A percentile compares a stretch with the other conserved stretches of the same genome.
Evolutionary conservation across 2,888 invertebrate species (phyloP).

Genomic region (Orthonevra nobilis): DNA sequence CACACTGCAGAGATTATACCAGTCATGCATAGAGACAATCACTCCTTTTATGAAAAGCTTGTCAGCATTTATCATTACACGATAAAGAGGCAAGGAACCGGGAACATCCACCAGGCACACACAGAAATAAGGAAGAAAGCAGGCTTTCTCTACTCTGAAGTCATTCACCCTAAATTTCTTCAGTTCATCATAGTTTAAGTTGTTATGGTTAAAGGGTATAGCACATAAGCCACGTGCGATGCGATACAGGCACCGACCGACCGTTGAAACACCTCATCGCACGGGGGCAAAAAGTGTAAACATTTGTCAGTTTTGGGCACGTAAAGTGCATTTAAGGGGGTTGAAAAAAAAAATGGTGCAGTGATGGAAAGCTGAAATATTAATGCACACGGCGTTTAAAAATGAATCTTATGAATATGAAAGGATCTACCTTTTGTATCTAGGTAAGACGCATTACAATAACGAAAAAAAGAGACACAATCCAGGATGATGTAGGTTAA

Average conservation of each 20-base stretch:
- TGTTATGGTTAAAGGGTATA: constrained; percentile 43
- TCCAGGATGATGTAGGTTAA: no score
- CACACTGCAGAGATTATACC: neutral
- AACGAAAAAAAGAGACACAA: constrained; percentile 23
- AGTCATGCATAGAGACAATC: constrained; percentile 51
- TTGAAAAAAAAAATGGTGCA: constrained; percentile 40
- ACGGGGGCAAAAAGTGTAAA: no score
- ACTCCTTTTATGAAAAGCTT: constrained; percentile 53
- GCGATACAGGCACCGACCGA: no score
- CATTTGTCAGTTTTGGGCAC: neutral
- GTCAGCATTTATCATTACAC: constrained; percentile 58
- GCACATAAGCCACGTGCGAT: constrained; percentile 13
- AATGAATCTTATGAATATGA: constrained; percentile 63
- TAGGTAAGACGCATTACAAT: constrained; percentile 42
- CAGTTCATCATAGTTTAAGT: constrained; percentile 60
- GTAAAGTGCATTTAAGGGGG: neutral
- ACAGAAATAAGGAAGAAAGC: constrained; percentile 35
- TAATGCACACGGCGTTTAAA: constrained; percentile 59
- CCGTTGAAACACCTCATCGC: no score
- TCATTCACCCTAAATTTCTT: constrained; percentile 67
- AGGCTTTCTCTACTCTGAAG: constrained; percentile 45
- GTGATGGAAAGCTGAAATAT: constrained; percentile 61
- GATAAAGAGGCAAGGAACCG: no score
- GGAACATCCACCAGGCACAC: neutral
- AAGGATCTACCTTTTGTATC: constrained; percentile 45